Evolutionary conservation across 2,113 vertebrate species (phyloP), one percentile per base, ranked within the genome.

Genomic region (Rhinolophus sinicus): DNA sequence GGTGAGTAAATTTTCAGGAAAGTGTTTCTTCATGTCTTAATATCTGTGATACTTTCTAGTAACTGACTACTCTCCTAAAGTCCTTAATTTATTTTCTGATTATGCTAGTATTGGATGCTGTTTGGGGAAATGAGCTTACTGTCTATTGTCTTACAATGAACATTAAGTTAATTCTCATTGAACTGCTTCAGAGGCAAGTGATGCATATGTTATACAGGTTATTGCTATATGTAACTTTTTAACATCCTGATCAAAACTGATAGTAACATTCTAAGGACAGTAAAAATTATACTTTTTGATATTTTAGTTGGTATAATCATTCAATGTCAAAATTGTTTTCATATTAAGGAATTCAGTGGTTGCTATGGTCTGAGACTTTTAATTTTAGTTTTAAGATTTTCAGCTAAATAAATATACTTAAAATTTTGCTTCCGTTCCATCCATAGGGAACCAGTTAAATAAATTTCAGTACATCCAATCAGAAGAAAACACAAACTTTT

Each of bases 321-420:
- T 67, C 35, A 73, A 14, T 88, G 6, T 93, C 69, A 72, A 75
- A 78, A 73, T 77, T 60, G 8, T 77, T 90, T 93, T 72, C 50
- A 73, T 83, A 88, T 91, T 84, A 93, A 88, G 72, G 60, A 89
- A 87, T 69, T 96, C 6, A 67, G 10, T 78, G 44, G 26, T 91
- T 33, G 50, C 18, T 80, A 0, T 78, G 15, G 19, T 75, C 54
- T 40, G 10, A 87, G 38, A 65, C 65, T 84, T 50, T 90, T 21
- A 77, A 54, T 73, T 92, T 92, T 73, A 88, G n/a, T 67, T 83
- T 35, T 77, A 80, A 92, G 21, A 75, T 94, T 81, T 91, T 88
- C 14, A 69, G 6, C n/a, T n/a, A 0, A 85, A 14, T 83, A 88
- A 62, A 33, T 14, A 56, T 87, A 81, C 35, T 82, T n/a, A 90